These are phyloP conservation scores for Acromyrmex heyeri DNA, from an alignment of 1,140 invertebrate genomes.

Conservation along the genomic window DNA sequence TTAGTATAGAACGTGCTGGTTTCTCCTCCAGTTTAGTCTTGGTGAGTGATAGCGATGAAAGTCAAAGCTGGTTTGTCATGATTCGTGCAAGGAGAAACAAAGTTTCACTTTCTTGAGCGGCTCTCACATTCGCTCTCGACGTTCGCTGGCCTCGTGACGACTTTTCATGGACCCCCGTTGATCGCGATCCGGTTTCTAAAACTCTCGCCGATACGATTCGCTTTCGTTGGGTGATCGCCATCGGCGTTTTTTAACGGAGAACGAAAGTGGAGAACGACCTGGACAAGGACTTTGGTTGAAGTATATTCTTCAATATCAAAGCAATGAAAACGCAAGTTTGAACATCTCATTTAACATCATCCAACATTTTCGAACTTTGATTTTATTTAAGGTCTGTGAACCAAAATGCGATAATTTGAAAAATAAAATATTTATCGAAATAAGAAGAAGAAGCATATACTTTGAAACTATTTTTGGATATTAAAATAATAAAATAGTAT, in stretches of 20 bases:
- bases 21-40: constrained; percentile 63
- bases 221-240: constrained; percentile 77
- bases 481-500: constrained; percentile 5
- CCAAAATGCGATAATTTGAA: background rate
- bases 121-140: constrained; percentile 78
- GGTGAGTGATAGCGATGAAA: constrained; percentile 75
- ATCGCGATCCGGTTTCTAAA: constrained; percentile 82
- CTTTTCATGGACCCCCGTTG: constrained; percentile 78
- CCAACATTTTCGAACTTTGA: constrained; percentile 1
- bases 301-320: constrained; percentile 22
- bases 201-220: constrained; percentile 77
- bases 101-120: constrained; percentile 82
- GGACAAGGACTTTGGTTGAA: constrained; percentile 67
- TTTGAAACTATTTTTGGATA: background rate
- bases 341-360: background rate
- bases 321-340: background rate
- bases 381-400: background rate
- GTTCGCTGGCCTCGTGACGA: constrained; percentile 61
- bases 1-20: constrained; percentile 42
- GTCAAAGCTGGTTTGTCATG: constrained; percentile 77
- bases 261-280: constrained; percentile 75
- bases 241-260: constrained; percentile 72
- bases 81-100: constrained; percentile 74
- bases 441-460: background rate
- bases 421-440: background rate